These are phyloP conservation scores for Glossosoma conforme DNA, from an alignment of 1,140 invertebrate species.

Conservation along the genomic window DNA sequence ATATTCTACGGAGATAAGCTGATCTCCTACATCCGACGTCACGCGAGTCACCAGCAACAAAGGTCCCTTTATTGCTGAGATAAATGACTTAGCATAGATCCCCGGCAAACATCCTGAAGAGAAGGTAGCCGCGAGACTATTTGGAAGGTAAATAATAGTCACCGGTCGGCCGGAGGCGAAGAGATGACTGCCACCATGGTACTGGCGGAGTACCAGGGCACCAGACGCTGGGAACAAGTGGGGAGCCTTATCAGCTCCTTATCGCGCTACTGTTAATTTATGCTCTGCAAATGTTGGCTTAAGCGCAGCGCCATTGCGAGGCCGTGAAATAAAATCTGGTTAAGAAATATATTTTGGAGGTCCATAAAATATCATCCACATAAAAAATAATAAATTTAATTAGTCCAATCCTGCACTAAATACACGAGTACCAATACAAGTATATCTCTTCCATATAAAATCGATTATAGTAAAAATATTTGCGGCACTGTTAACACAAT, in stretches of 20 bases:
- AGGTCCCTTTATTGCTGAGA: conserved; percentile 6
- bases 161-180: no score
- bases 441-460: no score
- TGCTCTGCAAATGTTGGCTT: conserved; percentile 16
- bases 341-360: no score
- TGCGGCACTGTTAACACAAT: no score
- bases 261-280: conserved; percentile 18
- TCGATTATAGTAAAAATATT: no score
- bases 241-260: neutral
- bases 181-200: no score
- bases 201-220: no score
- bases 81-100: neutral
- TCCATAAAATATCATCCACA: no score
- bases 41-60: conserved; percentile 7
- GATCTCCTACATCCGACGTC: conserved; percentile 1
- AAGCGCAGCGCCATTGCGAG: neutral
- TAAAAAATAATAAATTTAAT: no score
- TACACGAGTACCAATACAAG: no score
- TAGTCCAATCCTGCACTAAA: no score
- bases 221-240: no score
- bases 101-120: conserved; percentile 16
- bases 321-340: neutral
- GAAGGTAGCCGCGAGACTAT: conserved; percentile 11
- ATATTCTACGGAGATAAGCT: neutral
- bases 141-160: conserved; percentile 16